Percentiles rank a stretch among this genome's conserved stretches.
These are phyloP conservation scores for Coturnix japonica DNA, from an alignment of 2,113 vertebrate species.

Conservation along the genomic window DNA sequence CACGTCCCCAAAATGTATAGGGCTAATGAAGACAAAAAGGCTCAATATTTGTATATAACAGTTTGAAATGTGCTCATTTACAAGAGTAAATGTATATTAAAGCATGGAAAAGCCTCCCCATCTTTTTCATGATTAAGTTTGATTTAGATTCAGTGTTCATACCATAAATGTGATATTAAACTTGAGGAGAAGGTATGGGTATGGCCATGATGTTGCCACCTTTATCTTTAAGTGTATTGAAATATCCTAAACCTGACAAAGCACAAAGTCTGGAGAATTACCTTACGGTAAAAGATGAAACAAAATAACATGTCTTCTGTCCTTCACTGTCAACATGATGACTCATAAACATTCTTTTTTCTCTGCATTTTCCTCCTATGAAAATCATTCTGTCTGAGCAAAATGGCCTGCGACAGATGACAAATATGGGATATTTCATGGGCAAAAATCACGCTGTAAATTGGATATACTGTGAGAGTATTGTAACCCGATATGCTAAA, in stretches of 20 bases:
- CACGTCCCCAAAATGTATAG: neutral
- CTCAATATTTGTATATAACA: neutral
- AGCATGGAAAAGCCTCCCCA: neutral
- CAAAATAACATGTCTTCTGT: neutral
- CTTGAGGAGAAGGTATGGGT: neutral
- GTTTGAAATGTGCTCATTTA: neutral
- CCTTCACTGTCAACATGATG: constrained; percentile 53
- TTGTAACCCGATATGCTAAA: neutral
- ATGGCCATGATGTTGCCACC: neutral
- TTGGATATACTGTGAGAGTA: neutral
- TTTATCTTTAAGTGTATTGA: neutral
- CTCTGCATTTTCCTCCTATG: constrained; percentile 1
- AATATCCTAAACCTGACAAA: neutral
- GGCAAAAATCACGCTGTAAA: neutral
- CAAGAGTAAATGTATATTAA: neutral
- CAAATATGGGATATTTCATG: constrained; percentile 9
- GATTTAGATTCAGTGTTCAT: neutral
- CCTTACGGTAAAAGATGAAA: neutral
- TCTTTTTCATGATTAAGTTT: neutral
- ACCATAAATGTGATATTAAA: neutral
- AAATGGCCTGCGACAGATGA: constrained; percentile 53
- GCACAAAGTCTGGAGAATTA: neutral
- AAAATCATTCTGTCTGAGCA: constrained; percentile 20
- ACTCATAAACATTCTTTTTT: neutral
- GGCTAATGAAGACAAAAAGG: neutral